Evolutionary conservation across 2,113 vertebrate species (phyloP).

Genomic region (Dermatemys mawii): DNA sequence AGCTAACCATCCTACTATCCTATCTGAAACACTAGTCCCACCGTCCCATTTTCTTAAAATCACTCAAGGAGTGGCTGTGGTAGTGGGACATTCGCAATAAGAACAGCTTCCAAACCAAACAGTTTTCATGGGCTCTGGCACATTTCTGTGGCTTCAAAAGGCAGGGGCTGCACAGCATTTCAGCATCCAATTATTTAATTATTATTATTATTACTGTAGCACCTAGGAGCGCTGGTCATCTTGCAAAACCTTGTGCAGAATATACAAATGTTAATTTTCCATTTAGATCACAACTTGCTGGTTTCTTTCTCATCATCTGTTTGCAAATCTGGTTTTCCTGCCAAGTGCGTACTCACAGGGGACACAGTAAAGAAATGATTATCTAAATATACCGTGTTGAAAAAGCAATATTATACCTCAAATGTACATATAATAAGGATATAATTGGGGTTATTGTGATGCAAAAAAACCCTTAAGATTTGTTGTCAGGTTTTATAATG

Average conservation of each 20-base stretch:
- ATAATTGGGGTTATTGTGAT: neutral
- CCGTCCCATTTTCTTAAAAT: neutral
- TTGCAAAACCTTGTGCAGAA: neutral
- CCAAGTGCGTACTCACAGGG: slow-evolving; percentile 32
- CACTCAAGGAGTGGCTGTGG: neutral
- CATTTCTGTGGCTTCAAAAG: neutral
- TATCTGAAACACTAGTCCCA: neutral
- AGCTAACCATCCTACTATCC: neutral
- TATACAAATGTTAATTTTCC: slow-evolving; percentile 66
- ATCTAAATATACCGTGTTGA: slow-evolving; percentile 39
- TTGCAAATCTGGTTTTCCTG: slow-evolving; percentile 60
- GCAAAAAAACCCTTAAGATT: fast-evolving
- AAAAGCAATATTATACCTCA: neutral
- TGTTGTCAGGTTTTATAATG: neutral
- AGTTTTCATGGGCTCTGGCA: neutral
- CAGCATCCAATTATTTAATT: slow-evolving; percentile 45
- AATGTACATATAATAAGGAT: neutral
- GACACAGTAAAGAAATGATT: neutral
- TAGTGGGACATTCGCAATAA: neutral
- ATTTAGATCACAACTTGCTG: slow-evolving; percentile 5
- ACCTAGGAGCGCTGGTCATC: neutral
- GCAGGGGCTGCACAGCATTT: neutral
- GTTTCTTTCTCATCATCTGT: slow-evolving; percentile 64
- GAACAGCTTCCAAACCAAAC: neutral
- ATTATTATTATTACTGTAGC: slow-evolving; percentile 4